Percentiles rank a stretch among this genome's conserved stretches.
These are phyloP conservation scores for Zeus faber DNA, from an alignment of 2,113 vertebrate genomes.

Conservation along the genomic window DNA sequence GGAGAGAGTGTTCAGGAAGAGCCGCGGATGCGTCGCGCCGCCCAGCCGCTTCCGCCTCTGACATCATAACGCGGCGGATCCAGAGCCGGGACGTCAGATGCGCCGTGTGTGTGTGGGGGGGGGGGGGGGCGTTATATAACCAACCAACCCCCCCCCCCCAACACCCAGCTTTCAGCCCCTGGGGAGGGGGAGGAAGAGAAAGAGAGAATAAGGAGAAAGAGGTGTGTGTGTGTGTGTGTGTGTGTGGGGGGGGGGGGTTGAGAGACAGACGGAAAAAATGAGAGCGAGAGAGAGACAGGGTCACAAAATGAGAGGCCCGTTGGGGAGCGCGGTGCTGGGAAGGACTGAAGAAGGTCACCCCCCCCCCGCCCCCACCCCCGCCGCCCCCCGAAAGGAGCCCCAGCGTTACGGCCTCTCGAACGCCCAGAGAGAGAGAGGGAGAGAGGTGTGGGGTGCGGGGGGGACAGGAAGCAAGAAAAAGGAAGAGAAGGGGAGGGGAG, in stretches of 20 bases:
- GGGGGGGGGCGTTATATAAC: constrained; percentile 68
- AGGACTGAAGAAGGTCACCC: constrained; percentile 62
- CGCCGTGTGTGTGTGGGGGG: no score
- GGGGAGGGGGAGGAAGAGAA: constrained; percentile 26
- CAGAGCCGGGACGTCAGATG: constrained; percentile 60
- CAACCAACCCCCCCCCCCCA: constrained; percentile 30
- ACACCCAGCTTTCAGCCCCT: constrained; percentile 22
- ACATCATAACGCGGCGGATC: constrained; percentile 65
- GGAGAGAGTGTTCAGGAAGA: constrained; percentile 16
- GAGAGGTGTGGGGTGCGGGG: not conserved
- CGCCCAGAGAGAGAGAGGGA: not conserved
- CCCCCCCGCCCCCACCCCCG: not conserved
- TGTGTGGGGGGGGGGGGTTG: constrained; percentile 18
- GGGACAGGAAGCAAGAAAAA: not conserved
- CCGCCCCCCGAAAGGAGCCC: constrained; percentile 53
- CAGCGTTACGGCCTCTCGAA: constrained; percentile 5
- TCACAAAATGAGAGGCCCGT: constrained; percentile 59
- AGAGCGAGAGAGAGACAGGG: not conserved
- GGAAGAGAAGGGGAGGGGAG: not conserved
- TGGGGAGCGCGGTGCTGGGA: constrained; percentile 47
- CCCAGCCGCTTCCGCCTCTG: constrained; percentile 51
- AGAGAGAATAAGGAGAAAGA: not conserved
- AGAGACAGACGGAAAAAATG: constrained; percentile 3
- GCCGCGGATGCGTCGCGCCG: constrained; percentile 48
- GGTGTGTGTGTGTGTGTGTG: no score